phyloP scores from a whole-genome alignment of 2,797 vertebrate genomes.

The Protonibea diacanthus region DNA sequence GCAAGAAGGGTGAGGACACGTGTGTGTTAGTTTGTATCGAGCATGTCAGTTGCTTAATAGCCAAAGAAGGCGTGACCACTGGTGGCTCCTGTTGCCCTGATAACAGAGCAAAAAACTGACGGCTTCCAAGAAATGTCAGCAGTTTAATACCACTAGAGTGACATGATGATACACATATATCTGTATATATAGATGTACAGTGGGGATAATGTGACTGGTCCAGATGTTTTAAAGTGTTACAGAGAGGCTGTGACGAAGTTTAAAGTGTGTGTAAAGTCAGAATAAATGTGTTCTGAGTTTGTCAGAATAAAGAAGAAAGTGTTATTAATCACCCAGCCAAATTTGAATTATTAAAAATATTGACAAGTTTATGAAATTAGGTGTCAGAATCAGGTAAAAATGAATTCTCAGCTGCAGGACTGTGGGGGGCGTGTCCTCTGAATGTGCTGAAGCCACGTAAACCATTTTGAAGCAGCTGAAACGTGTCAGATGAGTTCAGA shows the following conservation, averaged over 20 bases:
- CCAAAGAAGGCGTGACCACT: not conserved
- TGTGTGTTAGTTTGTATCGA: not conserved
- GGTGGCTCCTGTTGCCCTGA: not conserved
- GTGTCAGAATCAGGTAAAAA: too few species aligned
- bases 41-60: slow-evolving; percentile 6
- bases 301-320: too few species aligned
- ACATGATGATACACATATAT: not conserved
- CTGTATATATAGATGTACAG: not conserved
- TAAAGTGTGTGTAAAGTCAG: not conserved
- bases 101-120: not conserved
- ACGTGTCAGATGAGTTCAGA: too few species aligned
- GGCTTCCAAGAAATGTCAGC: not conserved
- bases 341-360: too few species aligned
- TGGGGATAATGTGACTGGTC: not conserved
- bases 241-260: slow-evolving; percentile 1
- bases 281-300: too few species aligned
- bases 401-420: too few species aligned
- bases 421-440: too few species aligned
- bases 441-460: too few species aligned
- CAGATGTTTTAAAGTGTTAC: slow-evolving; percentile 4
- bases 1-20: not conserved
- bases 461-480: too few species aligned
- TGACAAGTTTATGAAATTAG: too few species aligned
- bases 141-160: not conserved
- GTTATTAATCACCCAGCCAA: too few species aligned